Conservation (phyloP, 2,113 vertebrate genomes). For the Oreochromis spilurus region DNA sequence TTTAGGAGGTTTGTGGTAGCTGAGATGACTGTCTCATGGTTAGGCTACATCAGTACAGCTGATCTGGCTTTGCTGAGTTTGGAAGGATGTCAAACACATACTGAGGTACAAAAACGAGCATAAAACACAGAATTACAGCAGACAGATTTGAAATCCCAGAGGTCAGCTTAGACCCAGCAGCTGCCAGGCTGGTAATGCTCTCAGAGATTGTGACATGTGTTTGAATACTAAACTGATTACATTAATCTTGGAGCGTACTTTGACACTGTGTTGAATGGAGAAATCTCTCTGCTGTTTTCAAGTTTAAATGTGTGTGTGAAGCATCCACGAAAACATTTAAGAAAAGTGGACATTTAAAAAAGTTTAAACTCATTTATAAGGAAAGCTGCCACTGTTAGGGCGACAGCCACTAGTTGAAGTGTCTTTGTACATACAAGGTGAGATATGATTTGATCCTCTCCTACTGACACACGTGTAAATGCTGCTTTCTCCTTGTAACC, state of each 20-base stretch:
- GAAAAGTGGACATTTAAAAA: neutral
- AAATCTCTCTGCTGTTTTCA: neutral
- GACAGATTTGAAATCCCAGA: neutral
- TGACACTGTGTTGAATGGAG: neutral
- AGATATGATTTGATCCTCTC: neutral
- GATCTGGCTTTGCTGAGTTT: neutral
- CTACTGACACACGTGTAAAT: neutral
- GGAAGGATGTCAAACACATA: neutral
- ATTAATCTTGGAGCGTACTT: neutral
- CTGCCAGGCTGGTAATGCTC: neutral
- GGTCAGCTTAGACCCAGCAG: neutral
- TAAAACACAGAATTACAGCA: neutral
- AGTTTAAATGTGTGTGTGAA: neutral
- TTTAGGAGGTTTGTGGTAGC: neutral
- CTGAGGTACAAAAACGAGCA: neutral
- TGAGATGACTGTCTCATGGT: neutral
- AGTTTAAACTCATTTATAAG: neutral
- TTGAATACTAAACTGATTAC: neutral
- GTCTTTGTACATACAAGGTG: neutral
- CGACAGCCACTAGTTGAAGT: neutral
- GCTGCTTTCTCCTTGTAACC: neutral
- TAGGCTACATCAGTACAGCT: fast-evolving
- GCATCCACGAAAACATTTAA: too few species aligned
- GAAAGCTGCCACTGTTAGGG: neutral
- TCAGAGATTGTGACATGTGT: neutral